A percentile compares a stretch with the other conserved stretches of the same genome.
Evolutionary conservation across 92 coral and sea anemone species (phyloP).

Genomic region (Palythoa caribaeorum): DNA sequence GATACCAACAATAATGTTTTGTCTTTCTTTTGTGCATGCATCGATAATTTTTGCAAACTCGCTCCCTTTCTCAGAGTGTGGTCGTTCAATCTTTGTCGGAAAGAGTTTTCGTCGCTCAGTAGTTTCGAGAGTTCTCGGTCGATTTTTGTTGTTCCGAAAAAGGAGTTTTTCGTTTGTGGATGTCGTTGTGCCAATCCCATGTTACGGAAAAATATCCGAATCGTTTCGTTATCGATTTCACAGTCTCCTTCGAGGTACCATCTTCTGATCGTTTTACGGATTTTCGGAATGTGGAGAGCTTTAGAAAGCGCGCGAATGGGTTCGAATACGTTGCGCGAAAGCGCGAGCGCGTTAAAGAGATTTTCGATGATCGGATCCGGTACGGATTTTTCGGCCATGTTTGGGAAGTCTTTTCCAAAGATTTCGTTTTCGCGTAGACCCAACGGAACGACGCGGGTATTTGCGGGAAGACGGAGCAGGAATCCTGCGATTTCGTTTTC

Average conservation of each 20-base stretch:
- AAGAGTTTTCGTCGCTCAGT: not conserved
- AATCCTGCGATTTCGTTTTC: not conserved
- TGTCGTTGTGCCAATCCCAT: not conserved
- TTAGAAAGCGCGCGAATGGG: not conserved
- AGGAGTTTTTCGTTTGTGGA: not conserved
- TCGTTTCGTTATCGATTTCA: not conserved
- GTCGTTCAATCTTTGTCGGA: not conserved
- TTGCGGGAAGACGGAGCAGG: not conserved
- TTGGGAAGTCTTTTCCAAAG: not conserved
- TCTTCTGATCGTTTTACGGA: not conserved
- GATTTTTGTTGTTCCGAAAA: not conserved
- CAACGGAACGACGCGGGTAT: not conserved
- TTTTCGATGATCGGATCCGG: not conserved
- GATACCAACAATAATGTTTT: not conserved
- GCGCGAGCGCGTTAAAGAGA: not conserved
- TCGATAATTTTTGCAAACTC: not conserved
- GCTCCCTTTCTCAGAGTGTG: not conserved
- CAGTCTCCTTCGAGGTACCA: not conserved
- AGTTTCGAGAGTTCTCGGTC: not conserved
- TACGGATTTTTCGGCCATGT: not conserved
- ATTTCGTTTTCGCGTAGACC: not conserved
- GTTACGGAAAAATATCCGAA: not conserved
- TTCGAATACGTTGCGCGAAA: not conserved
- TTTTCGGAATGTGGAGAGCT: not conserved
- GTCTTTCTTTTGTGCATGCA: not conserved